phyloP scores from a whole-genome alignment of 1,140 invertebrate genomes.

The Chelonus insularis region DNA sequence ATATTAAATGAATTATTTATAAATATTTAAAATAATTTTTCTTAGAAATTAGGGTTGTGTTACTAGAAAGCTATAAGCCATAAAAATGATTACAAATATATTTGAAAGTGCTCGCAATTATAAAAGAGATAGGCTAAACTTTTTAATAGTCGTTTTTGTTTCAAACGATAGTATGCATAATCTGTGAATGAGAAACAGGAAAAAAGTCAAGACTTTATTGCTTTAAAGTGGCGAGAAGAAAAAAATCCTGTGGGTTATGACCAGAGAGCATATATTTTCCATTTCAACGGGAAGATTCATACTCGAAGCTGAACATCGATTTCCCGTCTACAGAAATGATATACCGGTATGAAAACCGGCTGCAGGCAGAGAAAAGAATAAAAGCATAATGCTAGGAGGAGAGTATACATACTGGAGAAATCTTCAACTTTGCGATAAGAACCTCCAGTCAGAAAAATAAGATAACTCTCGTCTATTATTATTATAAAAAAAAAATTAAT shows the following conservation, averaged over 20 bases:
- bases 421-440: not conserved
- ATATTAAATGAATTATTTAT: no score
- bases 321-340: constrained; percentile 4
- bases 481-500: not conserved
- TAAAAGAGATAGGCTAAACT: not conserved
- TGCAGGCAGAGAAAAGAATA: not conserved
- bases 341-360: constrained; percentile 2
- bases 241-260: constrained; percentile 9
- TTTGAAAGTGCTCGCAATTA: no score
- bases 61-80: no score
- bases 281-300: constrained; percentile 7
- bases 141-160: not conserved
- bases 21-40: no score
- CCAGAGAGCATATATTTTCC: constrained; percentile 12
- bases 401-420: not conserved
- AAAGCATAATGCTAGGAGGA: not conserved
- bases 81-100: no score
- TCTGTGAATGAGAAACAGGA: not conserved
- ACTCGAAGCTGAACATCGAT: constrained; percentile 2
- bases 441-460: not conserved
- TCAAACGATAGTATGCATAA: not conserved
- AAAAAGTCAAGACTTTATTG: constrained; percentile 5
- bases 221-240: not conserved
- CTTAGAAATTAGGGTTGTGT: no score
- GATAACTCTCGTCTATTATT: not conserved